A percentile compares a stretch with the other conserved stretches of the same genome.
These are phyloP conservation scores for Carabus problematicus DNA, from an alignment of 2,888 invertebrate genomes.

Conservation along the genomic window DNA sequence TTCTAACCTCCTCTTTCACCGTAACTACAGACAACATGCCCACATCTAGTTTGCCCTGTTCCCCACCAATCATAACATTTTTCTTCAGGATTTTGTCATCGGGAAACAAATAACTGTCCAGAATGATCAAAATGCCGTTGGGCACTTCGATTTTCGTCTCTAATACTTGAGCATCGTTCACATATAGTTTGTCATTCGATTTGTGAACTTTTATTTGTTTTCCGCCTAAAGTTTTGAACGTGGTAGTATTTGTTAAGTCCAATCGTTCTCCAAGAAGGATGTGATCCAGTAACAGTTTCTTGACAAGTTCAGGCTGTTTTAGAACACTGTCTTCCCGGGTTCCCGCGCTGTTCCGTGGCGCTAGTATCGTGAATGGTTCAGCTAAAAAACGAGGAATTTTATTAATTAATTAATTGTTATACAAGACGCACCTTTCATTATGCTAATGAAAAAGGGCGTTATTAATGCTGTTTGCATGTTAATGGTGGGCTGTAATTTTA, in stretches of 20 bases:
- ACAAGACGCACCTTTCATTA: neutral
- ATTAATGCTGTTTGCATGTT: too few relatives aligned
- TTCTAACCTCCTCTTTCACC: conserved; percentile 51
- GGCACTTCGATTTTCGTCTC: conserved; percentile 58
- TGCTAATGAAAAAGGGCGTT: neutral
- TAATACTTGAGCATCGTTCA: conserved; percentile 59
- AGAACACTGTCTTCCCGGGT: conserved; percentile 59
- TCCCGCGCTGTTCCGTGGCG: conserved; percentile 63
- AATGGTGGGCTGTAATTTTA: too few relatives aligned
- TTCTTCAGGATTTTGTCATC: conserved; percentile 51
- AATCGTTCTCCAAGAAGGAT: conserved; percentile 65
- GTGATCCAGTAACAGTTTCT: conserved; percentile 67
- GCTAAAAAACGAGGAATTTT: conserved; percentile 57
- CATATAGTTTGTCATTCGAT: conserved; percentile 56
- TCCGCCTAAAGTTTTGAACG: conserved; percentile 61
- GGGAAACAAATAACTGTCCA: conserved; percentile 61
- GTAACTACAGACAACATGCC: conserved; percentile 48
- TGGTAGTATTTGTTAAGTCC: conserved; percentile 61
- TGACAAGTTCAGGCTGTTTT: conserved; percentile 62
- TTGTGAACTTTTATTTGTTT: conserved; percentile 55
- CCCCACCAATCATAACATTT: conserved; percentile 44
- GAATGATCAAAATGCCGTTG: conserved; percentile 58
- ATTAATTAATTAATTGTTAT: neutral
- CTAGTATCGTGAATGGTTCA: conserved; percentile 67
- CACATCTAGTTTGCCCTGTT: conserved; percentile 47